Conservation (phyloP, 1,140 invertebrate genomes). For the Drosophila melanica region DNA sequence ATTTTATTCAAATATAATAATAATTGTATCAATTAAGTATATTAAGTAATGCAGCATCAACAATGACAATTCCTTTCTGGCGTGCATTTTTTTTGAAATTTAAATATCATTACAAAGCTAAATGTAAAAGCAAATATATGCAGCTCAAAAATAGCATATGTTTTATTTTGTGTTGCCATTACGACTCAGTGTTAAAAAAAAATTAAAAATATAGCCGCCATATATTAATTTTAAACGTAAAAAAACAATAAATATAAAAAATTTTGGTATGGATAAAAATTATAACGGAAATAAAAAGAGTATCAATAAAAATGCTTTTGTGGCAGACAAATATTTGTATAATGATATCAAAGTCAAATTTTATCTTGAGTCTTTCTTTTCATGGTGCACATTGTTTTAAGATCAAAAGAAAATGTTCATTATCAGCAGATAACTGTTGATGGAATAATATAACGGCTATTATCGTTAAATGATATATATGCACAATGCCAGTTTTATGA, state of each 20-base stretch:
- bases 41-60: no score
- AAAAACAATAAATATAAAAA: no score
- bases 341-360: not conserved
- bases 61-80: no score
- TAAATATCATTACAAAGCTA: no score
- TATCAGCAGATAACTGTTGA: not conserved
- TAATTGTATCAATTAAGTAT: no score
- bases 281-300: not conserved
- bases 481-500: not conserved
- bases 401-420: not conserved
- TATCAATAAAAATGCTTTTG: not conserved
- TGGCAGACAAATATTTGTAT: not conserved
- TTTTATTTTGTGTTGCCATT: not conserved
- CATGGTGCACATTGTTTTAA: not conserved
- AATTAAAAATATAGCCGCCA: not conserved
- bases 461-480: not conserved
- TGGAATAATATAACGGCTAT: not conserved
- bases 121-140: not conserved
- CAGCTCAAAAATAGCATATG: conserved; percentile 7
- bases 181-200: no score
- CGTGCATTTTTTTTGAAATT: no score
- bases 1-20: no score
- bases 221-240: not conserved
- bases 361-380: not conserved
- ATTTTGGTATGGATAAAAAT: not conserved